Base-by-base conservation (phyloP, 2,113 vertebrate species). In the Bubo blakistoni region DNA sequence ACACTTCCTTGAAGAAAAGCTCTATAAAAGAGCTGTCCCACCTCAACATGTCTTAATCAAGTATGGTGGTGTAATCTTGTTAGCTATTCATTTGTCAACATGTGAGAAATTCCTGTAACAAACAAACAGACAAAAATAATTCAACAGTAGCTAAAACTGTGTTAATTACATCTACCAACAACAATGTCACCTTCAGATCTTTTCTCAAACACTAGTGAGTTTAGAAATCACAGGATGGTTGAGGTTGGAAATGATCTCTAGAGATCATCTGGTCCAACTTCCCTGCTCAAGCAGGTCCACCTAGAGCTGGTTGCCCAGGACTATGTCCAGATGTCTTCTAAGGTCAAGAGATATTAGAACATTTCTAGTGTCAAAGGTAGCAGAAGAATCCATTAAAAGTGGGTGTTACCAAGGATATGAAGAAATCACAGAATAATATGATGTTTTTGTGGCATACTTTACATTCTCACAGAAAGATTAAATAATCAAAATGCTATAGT, bases 231-330 rank as follows among this genome's bases (percentile, higher is more conserved):
- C 17, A 40, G 46, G 29, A 44, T 11, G 6, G 13, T 7, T 67
- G 21, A 54, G 13, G 18, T 36, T 44, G 24, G 79, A 92, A 81
- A 27, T 14, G 4, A 54, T 4, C 3, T 62, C 9, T 36, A 14
- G 30, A 71, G 15, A 57, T 34, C 19, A 40, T 10, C 13, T 47
- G 7, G 38, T 58, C 32, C 34, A 36, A 9, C 2, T 29, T 7
- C 3, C 13, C 25, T 62, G 24, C 40, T 87, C n/a, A 46, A 32
- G 34, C 20, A 76, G 16, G 16, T 5, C 6, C 0, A 7, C 34
- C 12, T 51, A 52, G 4, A 51, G 0, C 7, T 0, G 0, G 2
- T 29, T 78, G 15, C 32, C 44, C 34, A 74, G 55, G 8, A 47
- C 11, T 7, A 32, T 15, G 3, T 40, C 34, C 25, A 30, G 24